These are phyloP conservation scores for Hemibagrus wyckioides DNA, from an alignment of 2,113 vertebrate species.

Conservation along the genomic window DNA sequence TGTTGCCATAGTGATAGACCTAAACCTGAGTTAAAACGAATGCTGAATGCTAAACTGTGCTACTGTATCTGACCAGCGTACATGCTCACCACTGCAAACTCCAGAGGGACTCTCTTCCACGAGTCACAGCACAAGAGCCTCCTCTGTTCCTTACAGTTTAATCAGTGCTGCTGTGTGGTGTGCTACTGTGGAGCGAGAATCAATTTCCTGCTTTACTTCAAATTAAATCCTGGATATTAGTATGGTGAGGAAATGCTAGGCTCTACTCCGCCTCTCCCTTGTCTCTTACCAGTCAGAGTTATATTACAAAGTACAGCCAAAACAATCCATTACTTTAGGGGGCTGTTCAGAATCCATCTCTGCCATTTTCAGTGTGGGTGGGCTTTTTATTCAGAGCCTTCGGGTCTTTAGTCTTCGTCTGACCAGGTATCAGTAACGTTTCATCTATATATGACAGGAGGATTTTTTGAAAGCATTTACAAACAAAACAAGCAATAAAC, in stretches of 20 bases:
- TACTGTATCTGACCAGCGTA: not conserved
- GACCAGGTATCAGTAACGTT: constrained; percentile 12
- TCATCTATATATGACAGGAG: constrained; percentile 5
- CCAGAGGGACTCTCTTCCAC: constrained; percentile 17
- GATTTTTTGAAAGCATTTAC: constrained; percentile 1
- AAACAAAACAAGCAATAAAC: constrained; percentile 15
- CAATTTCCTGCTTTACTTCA: constrained; percentile 49
- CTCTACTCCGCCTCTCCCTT: not conserved
- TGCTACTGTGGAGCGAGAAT: constrained; percentile 26
- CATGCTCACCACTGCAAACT: not conserved
- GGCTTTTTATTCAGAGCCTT: not conserved
- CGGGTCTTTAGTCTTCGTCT: not conserved
- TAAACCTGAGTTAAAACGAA: not conserved
- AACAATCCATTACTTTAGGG: constrained; percentile 24
- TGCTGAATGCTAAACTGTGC: constrained; percentile 1
- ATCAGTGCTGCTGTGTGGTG: constrained; percentile 39
- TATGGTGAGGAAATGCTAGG: constrained; percentile 10
- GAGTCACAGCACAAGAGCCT: constrained; percentile 18
- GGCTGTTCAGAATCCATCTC: constrained; percentile 20
- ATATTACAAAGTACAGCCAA: constrained; percentile 28
- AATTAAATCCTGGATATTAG: constrained; percentile 43
- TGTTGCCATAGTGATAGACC: not conserved
- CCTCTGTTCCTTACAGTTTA: constrained; percentile 26
- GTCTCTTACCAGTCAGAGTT: not conserved
- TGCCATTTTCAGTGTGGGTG: constrained; percentile 12